These are phyloP conservation scores for Tenthredo distinguenda DNA, from an alignment of 2,888 invertebrate genomes.

Conservation along the genomic window DNA sequence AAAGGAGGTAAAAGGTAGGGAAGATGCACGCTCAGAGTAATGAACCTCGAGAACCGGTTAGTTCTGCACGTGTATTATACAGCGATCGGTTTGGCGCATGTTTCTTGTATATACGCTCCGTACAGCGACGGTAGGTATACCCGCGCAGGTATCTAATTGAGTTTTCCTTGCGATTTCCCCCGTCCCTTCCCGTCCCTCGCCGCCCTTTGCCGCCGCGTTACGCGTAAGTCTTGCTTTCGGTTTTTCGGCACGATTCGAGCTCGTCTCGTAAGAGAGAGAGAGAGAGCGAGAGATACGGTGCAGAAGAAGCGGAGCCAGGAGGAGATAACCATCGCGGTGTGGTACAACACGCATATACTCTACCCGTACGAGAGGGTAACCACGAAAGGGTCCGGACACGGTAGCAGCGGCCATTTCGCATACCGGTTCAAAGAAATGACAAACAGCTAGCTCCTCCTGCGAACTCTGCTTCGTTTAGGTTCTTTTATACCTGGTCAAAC, in stretches of 20 bases:
- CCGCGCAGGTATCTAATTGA: conserved; percentile 46
- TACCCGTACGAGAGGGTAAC: conserved; percentile 57
- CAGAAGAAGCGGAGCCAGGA: not conserved
- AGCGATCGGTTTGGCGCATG: conserved; percentile 66
- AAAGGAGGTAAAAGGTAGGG: conserved; percentile 55
- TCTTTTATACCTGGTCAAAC: not conserved
- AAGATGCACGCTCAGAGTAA: conserved; percentile 76
- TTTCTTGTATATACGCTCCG: conserved; percentile 46
- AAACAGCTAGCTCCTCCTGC: conserved; percentile 24
- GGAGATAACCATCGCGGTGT: conserved; percentile 35
- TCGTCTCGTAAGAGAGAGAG: not conserved
- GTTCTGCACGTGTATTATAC: conserved; percentile 70
- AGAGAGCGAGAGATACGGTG: not conserved
- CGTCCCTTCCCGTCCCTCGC: not conserved
- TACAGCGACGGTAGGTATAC: not conserved
- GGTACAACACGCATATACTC: conserved; percentile 35
- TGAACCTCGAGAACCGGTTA: conserved; percentile 78
- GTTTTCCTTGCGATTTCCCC: conserved; percentile 45
- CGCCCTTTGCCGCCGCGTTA: not conserved
- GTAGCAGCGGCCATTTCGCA: conserved; percentile 44
- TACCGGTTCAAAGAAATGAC: conserved; percentile 50
- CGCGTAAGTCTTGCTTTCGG: conserved; percentile 30
- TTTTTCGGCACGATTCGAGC: conserved; percentile 44
- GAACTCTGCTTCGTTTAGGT: not conserved
- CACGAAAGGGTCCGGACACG: conserved; percentile 53